Evolutionary conservation across 2,888 invertebrate genomes (phyloP).

Genomic region (Crepidodera aurea): DNA sequence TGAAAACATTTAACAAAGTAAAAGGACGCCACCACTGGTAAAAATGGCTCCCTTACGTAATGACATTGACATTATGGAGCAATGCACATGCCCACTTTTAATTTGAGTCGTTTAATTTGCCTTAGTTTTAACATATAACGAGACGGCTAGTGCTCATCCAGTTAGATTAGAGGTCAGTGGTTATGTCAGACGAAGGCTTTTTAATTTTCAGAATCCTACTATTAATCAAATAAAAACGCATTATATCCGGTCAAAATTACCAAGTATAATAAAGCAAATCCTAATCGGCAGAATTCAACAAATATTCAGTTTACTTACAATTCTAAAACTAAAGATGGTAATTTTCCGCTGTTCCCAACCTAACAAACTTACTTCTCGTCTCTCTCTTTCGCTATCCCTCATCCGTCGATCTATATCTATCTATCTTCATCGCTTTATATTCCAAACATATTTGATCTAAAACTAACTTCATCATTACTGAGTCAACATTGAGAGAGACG

Average conservation of each 20-base stretch:
- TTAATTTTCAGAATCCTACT: not conserved
- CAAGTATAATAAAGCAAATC: not conserved
- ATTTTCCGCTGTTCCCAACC: not conserved
- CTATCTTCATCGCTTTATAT: not conserved
- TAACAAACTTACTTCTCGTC: not conserved
- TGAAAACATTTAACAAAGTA: too few species aligned
- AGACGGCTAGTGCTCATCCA: too few species aligned
- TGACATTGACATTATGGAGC: too few species aligned
- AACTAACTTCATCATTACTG: slow-evolving; percentile 15
- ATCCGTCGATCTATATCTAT: too few species aligned
- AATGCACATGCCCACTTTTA: too few species aligned
- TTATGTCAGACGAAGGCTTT: too few species aligned
- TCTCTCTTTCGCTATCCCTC: not conserved
- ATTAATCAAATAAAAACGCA: not conserved
- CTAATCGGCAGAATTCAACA: not conserved
- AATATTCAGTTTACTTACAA: slow-evolving; percentile 1
- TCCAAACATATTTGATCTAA: not conserved
- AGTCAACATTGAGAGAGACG: slow-evolving; percentile 7
- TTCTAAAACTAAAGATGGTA: slow-evolving; percentile 4
- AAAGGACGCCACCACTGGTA: too few species aligned
- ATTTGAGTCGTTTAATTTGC: too few species aligned
- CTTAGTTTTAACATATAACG: too few species aligned
- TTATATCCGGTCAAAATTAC: not conserved
- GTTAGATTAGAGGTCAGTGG: too few species aligned
- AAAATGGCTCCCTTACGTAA: too few species aligned